Base-by-base conservation (phyloP, 2,113 vertebrate species). In the Phylloscopus trochiloides region DNA sequence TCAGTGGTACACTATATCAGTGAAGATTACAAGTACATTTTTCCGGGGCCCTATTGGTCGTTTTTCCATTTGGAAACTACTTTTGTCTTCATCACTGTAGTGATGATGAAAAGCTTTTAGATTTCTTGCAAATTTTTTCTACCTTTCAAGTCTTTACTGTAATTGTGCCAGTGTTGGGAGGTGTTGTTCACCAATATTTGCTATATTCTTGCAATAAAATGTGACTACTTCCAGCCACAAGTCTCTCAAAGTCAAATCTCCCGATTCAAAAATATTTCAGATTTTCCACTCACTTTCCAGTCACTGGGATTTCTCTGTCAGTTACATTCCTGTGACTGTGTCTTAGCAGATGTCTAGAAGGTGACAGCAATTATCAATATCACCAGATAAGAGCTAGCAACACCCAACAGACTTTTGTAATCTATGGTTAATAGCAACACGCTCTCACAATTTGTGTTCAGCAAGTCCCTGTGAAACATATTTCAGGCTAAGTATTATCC, bases 41-140 rank as follows among this genome's bases (percentile, higher is more conserved):
- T 45, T 72, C 7, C 45, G 48, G 16, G 36, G 17, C 0, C 2
- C 15, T 50, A 6, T 26, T 50, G 4, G 10, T 61, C 0, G 42
- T 34, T 76, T 87, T 73, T 54, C 22, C 66, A 5, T 75, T 86
- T 73, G 15, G 32, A 86, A 90, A 36, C 4, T 34, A 2, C 8
- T 58, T 28, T 57, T 74, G 79, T 63, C 21, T n/a, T n/a, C 26
- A 45, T n/a, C 2, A 17, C 19, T 71, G 7, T 17, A 24, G 12
- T 62, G 8, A 68, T 54, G 17, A 50, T 66, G 17, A 59, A 51
- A 84, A 73, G 34, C 9, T 61, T 79, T 16, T 31, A 40, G 3
- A 5, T 34, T 73, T 73, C 38, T 48, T 57, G 16, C 1, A 45
- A 17, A 5, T 50, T 70, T 55, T 61, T 86, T 50, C 34, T 51